Conservation (phyloP, 2,113 vertebrate species). For the Chunga burmeisteri region DNA sequence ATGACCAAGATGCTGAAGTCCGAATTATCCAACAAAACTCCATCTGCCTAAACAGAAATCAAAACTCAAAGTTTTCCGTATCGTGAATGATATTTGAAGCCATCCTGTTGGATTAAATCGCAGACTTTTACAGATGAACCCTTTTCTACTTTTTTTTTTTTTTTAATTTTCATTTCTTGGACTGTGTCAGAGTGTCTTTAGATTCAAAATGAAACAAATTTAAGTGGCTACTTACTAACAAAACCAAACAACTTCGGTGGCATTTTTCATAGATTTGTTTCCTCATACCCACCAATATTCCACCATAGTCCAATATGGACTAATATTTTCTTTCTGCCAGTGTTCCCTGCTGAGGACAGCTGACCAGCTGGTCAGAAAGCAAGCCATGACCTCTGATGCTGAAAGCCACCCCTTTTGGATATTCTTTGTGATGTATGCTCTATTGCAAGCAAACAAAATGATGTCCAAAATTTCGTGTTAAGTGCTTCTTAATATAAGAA, state of each 20-base stretch:
- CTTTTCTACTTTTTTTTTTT: background rate
- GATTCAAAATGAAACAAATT: background rate
- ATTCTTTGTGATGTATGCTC: background rate
- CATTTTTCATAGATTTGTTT: background rate
- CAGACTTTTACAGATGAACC: background rate
- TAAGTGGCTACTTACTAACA: background rate
- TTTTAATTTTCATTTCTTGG: background rate
- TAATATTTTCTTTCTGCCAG: background rate
- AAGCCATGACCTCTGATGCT: background rate
- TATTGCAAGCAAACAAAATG: background rate
- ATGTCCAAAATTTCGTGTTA: background rate
- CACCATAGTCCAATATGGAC: no score
- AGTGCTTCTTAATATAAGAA: background rate
- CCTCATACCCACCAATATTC: background rate
- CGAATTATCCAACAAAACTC: background rate
- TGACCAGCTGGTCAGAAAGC: background rate
- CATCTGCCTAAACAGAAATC: background rate
- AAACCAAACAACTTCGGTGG: background rate
- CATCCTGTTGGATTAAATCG: background rate
- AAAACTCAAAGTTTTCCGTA: background rate
- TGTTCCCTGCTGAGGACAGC: background rate
- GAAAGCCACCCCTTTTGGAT: background rate
- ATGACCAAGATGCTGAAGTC: background rate
- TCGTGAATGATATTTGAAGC: background rate
- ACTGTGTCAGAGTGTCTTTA: background rate